phyloP scores from a whole-genome alignment of 2,113 vertebrate genomes.

The Zosterops japonicus region DNA sequence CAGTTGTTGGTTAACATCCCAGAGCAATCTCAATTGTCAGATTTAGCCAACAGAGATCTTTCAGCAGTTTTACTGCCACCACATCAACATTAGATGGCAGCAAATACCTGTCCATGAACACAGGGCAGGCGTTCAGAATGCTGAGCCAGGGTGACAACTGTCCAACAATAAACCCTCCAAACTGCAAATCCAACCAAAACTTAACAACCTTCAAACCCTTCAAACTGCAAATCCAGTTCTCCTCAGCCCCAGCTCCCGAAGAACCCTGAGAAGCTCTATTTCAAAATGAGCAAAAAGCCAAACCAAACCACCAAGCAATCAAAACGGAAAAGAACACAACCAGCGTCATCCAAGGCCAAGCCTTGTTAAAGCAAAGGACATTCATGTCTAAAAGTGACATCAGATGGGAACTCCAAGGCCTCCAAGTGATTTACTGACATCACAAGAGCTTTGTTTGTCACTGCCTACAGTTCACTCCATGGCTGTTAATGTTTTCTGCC shows the following conservation, averaged over 20 bases:
- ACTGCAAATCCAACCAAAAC: too few relatives aligned
- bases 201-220: not conserved
- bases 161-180: not conserved
- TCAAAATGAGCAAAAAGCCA: not conserved
- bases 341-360: not conserved
- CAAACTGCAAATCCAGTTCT: not conserved
- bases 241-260: not conserved
- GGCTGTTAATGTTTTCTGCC: not conserved
- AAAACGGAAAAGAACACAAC: not conserved
- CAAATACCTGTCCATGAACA: not conserved
- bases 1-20: not conserved
- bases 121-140: not conserved
- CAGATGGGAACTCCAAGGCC: not conserved
- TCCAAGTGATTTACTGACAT: not conserved
- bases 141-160: not conserved
- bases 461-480: not conserved
- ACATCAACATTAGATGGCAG: conserved; percentile 56
- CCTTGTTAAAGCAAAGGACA: not conserved
- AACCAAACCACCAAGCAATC: not conserved
- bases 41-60: not conserved
- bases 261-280: not conserved
- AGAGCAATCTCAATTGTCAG: not conserved
- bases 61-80: not conserved
- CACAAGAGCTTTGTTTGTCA: not conserved
- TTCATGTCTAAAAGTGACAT: not conserved